phyloP scores from a whole-genome alignment of 2,888 invertebrate genomes.

The Volucella bombylans region DNA sequence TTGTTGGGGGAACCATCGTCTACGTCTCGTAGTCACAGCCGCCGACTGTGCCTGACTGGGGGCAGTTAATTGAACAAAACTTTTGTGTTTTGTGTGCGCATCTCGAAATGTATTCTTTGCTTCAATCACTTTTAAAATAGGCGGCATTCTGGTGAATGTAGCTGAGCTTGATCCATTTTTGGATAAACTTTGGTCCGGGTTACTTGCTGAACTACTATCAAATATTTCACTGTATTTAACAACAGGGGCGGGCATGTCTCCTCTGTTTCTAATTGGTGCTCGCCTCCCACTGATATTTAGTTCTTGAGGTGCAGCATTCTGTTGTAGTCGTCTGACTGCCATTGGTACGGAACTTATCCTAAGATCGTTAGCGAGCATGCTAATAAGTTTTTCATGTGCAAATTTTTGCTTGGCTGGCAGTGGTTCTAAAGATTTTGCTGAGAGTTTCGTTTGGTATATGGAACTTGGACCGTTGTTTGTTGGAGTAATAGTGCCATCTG shows the following conservation, averaged over 20 bases:
- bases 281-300: constrained; percentile 46
- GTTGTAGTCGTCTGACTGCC: constrained; percentile 76
- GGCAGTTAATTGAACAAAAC: constrained; percentile 80
- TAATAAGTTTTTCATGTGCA: constrained; percentile 68
- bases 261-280: constrained; percentile 43
- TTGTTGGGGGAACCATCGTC: constrained; percentile 64
- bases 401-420: constrained; percentile 56
- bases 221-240: constrained; percentile 39
- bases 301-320: constrained; percentile 49
- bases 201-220: constrained; percentile 45
- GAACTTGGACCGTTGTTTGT: constrained; percentile 57
- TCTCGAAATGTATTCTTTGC: constrained; percentile 79
- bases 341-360: constrained; percentile 77
- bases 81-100: constrained; percentile 77
- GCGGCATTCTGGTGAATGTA: constrained; percentile 79
- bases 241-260: constrained; percentile 37
- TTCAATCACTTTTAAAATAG: constrained; percentile 80
- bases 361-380: constrained; percentile 76
- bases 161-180: constrained; percentile 76
- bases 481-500: constrained; percentile 54
- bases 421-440: constrained; percentile 67
- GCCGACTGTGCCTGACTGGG: constrained; percentile 79
- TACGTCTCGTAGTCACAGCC: constrained; percentile 74
- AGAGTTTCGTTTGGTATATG: constrained; percentile 55
- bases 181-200: constrained; percentile 42